Percentiles rank a stretch among this genome's conserved stretches.
Evolutionary conservation across 2,113 vertebrate species (phyloP).

Genomic region (Chascanopsetta lugubris): DNA sequence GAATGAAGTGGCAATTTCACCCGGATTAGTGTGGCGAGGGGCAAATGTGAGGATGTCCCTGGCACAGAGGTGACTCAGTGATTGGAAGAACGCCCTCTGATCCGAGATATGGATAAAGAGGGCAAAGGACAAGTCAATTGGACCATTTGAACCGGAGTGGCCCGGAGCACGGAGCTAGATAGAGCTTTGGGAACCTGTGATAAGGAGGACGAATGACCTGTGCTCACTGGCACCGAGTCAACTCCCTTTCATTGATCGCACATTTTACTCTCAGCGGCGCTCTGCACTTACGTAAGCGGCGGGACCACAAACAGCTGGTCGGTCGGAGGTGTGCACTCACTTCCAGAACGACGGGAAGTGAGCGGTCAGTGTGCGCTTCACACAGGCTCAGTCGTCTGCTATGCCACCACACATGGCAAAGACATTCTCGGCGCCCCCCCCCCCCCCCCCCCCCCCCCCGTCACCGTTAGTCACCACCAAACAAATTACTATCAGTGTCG

Average conservation of each 20-base stretch:
- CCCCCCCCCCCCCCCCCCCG: neutral
- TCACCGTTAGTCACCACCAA: slow-evolving; percentile 24
- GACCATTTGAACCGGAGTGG: slow-evolving; percentile 27
- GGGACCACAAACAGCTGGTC: neutral
- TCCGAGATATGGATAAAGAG: slow-evolving; percentile 49
- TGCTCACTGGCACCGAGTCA: slow-evolving; percentile 37
- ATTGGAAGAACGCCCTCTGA: slow-evolving; percentile 20
- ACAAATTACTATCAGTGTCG: slow-evolving; percentile 35
- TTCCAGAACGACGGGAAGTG: neutral
- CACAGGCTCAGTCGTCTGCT: neutral
- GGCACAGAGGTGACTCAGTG: slow-evolving; percentile 25
- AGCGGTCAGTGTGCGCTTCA: neutral
- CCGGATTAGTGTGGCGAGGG: neutral
- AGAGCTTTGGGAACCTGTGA: slow-evolving; percentile 32
- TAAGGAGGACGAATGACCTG: slow-evolving; percentile 44
- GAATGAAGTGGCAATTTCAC: slow-evolving; percentile 3
- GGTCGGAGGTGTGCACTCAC: neutral
- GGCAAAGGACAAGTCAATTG: slow-evolving; percentile 52
- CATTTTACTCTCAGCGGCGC: neutral
- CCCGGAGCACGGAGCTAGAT: slow-evolving; percentile 39
- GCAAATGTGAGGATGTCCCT: neutral
- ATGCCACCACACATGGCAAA: slow-evolving; percentile 14
- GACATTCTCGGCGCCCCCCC: slow-evolving; percentile 5
- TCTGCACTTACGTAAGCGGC: neutral
- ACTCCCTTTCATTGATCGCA: slow-evolving; percentile 5